A percentile compares a stretch with the other conserved stretches of the same genome.
phyloP scores from a whole-genome alignment of 2,797 vertebrate species.

The Arvicola amphibius region DNA sequence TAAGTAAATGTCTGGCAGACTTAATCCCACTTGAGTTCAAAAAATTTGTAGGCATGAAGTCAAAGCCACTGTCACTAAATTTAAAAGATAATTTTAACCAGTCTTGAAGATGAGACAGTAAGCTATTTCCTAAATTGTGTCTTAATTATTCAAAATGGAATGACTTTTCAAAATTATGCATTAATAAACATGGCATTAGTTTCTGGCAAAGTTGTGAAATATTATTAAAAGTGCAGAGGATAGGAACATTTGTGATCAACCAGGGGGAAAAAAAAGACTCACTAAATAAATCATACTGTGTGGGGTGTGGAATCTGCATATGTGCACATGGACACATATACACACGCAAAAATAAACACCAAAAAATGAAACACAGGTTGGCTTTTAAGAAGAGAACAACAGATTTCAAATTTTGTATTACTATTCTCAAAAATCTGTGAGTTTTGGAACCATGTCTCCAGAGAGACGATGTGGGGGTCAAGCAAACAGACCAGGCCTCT shows the following conservation, averaged over 20 bases:
- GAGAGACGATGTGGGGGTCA: neutral
- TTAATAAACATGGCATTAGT: neutral
- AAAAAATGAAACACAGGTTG: neutral
- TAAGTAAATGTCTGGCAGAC: neutral
- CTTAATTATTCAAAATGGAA: neutral
- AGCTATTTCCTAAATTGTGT: neutral
- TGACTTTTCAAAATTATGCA: conserved; percentile 6
- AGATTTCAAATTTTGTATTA: neutral
- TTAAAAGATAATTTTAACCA: neutral
- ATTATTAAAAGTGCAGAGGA: neutral
- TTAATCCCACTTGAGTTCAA: conserved; percentile 11
- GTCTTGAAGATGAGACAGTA: neutral
- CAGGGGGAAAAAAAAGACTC: neutral
- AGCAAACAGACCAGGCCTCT: neutral
- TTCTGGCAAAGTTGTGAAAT: conserved; percentile 45
- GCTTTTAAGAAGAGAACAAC: neutral
- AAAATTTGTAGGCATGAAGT: conserved; percentile 15
- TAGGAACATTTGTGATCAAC: neutral
- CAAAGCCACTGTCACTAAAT: neutral
- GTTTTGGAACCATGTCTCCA: neutral
- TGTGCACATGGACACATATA: neutral
- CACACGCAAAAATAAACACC: neutral
- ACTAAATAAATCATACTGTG: neutral
- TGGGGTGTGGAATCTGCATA: neutral
- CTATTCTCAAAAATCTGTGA: neutral